Percentiles rank a stretch among this genome's conserved stretches.
Evolutionary conservation across 2,113 vertebrate genomes (phyloP).

Genomic region (Dipodomys spectabilis): DNA sequence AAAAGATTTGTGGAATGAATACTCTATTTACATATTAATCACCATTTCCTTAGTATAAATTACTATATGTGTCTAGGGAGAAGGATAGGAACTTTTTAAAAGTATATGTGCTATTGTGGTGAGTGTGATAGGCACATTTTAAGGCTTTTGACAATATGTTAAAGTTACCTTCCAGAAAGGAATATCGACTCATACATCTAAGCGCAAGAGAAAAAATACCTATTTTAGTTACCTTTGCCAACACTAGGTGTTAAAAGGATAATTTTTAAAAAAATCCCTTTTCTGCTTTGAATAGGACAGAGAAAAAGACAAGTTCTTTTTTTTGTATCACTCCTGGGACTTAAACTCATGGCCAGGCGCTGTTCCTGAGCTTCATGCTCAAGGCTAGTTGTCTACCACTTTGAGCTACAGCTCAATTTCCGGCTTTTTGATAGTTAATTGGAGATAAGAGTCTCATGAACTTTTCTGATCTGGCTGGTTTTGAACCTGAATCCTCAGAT

Average conservation of each 20-base stretch:
- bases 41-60: conserved; percentile 44
- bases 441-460: too few relatives aligned
- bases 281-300: conserved; percentile 55
- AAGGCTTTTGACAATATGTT: conserved; percentile 56
- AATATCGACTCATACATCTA: conserved; percentile 18
- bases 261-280: background rate
- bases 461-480: too few relatives aligned
- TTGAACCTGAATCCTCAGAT: too few relatives aligned
- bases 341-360: too few relatives aligned
- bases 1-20: conserved; percentile 18
- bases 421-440: too few relatives aligned
- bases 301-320: background rate
- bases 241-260: background rate
- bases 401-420: too few relatives aligned
- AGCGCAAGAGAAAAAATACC: background rate
- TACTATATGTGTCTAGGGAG: conserved; percentile 10
- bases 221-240: conserved; percentile 36
- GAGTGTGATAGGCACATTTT: conserved; percentile 7
- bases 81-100: conserved; percentile 20
- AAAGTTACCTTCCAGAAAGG: conserved; percentile 50
- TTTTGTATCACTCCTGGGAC: too few relatives aligned
- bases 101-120: background rate
- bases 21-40: conserved; percentile 37
- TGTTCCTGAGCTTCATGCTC: too few relatives aligned
- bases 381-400: too few relatives aligned